phyloP scores from a whole-genome alignment of 2,113 vertebrate genomes.

The Terrapene triunguis region DNA sequence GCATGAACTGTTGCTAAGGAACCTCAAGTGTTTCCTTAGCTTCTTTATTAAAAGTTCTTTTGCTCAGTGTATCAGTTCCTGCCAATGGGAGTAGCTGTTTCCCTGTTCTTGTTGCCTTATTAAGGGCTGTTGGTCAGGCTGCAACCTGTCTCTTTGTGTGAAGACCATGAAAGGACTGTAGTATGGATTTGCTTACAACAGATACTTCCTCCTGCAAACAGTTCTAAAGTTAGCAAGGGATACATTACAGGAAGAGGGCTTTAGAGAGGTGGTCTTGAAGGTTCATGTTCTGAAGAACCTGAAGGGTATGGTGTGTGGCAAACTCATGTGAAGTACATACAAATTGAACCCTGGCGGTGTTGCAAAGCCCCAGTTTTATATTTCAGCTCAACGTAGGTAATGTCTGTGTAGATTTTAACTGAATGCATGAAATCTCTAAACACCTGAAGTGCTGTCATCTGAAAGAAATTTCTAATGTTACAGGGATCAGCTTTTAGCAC shows the following conservation, averaged over 20 bases:
- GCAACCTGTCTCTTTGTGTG: not conserved
- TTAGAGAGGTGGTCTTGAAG: not conserved
- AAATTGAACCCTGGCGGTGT: not conserved
- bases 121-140: not conserved
- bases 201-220: not conserved
- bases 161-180: not conserved
- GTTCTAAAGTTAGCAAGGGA: not conserved
- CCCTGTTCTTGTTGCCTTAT: not conserved
- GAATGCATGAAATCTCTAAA: not conserved
- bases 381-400: not conserved
- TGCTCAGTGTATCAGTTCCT: not conserved
- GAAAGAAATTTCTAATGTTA: constrained; percentile 39
- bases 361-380: not conserved
- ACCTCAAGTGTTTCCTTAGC: not conserved
- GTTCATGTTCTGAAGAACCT: not conserved
- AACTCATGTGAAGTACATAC: not conserved
- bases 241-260: not conserved
- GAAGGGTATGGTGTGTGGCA: not conserved
- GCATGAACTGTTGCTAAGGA: not conserved
- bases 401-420: not conserved
- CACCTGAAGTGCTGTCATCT: not conserved
- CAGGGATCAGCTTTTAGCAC: constrained; percentile 88
- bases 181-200: not conserved
- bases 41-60: not conserved
- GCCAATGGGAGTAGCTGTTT: not conserved